A percentile compares a stretch with the other conserved stretches of the same genome.
Evolutionary conservation across 2,888 invertebrate genomes (phyloP).

Genomic region (Deilephila porcellus): DNA sequence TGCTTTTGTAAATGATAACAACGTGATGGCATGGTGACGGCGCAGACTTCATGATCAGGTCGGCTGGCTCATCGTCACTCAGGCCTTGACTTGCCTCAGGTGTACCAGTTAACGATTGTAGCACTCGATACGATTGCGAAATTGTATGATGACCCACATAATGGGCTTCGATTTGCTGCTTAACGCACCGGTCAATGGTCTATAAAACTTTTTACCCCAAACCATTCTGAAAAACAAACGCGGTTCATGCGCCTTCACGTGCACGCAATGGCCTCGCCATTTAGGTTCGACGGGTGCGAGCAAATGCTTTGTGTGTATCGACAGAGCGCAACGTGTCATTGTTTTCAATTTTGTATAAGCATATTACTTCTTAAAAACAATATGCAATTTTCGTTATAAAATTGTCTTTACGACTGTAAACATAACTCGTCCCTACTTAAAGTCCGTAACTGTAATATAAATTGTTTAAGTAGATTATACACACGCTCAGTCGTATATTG

Average conservation of each 20-base stretch:
- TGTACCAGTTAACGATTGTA: constrained; percentile 81
- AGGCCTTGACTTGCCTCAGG: constrained; percentile 78
- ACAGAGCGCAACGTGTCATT: constrained; percentile 47
- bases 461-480: constrained; percentile 9
- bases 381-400: neutral
- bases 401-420: neutral
- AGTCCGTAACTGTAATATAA: neutral
- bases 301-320: constrained; percentile 47
- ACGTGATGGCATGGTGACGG: neutral
- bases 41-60: constrained; percentile 42
- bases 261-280: constrained; percentile 53
- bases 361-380: constrained; percentile 27
- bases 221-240: constrained; percentile 43
- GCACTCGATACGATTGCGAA: constrained; percentile 83
- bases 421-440: neutral
- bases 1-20: constrained; percentile 2
- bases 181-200: constrained; percentile 65
- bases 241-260: constrained; percentile 46
- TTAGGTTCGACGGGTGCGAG: constrained; percentile 43
- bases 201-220: constrained; percentile 69
- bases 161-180: constrained; percentile 75
- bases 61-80: constrained; percentile 61
- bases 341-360: constrained; percentile 44
- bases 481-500: constrained; percentile 37
- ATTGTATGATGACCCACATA: constrained; percentile 83